Percentiles rank a stretch among this genome's conserved stretches.
Evolutionary conservation across 2,888 invertebrate genomes (phyloP).

Genomic region (Aspidapion aeneum): DNA sequence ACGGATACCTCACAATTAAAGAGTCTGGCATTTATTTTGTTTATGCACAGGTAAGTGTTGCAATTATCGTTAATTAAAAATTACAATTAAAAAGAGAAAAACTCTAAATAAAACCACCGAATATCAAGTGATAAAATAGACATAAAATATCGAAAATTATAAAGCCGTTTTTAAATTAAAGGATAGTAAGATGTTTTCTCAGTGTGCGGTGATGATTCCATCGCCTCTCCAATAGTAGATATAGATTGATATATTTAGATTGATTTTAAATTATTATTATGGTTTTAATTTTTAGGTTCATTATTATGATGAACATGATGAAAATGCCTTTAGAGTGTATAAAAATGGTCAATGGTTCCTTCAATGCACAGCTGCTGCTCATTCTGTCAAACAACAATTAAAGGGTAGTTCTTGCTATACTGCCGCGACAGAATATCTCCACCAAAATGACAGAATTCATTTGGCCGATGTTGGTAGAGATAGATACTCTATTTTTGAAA

Average conservation of each 20-base stretch:
- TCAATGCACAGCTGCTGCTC: constrained; percentile 71
- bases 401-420: constrained; percentile 76
- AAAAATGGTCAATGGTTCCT: constrained; percentile 59
- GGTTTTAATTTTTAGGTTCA: constrained; percentile 72
- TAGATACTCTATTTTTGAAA: constrained; percentile 65
- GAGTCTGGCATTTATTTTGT: constrained; percentile 72
- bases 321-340: constrained; percentile 71
- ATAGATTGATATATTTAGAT: too few species aligned
- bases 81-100: too few species aligned
- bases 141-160: too few species aligned
- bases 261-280: too few species aligned
- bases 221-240: too few species aligned
- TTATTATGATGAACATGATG: constrained; percentile 73
- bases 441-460: constrained; percentile 62
- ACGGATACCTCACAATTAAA: constrained; percentile 64
- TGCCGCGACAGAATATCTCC: constrained; percentile 61
- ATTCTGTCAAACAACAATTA: constrained; percentile 50
- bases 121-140: too few species aligned
- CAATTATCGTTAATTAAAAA: too few species aligned
- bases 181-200: too few species aligned
- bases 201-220: too few species aligned
- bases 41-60: constrained; percentile 62
- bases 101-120: too few species aligned
- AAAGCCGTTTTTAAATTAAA: too few species aligned
- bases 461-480: constrained; percentile 67